These are phyloP conservation scores for Pachyramphus minor DNA, from an alignment of 2,113 vertebrate species.

Conservation along the genomic window DNA sequence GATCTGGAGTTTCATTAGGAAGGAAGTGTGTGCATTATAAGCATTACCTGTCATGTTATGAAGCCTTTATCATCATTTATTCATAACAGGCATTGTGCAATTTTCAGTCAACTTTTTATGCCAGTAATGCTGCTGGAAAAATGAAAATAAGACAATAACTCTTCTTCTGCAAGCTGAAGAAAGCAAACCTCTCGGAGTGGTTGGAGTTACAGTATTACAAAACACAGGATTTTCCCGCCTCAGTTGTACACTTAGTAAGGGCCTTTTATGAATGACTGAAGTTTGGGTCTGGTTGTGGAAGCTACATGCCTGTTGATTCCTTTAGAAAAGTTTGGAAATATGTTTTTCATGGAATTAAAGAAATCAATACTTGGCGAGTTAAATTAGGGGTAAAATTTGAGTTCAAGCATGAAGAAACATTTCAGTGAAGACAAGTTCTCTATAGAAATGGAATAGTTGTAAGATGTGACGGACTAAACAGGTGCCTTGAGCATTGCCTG, in stretches of 20 bases:
- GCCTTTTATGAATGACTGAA: background rate
- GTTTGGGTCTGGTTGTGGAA: background rate
- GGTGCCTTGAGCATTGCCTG: background rate
- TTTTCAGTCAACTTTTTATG: background rate
- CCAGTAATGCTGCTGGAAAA: background rate
- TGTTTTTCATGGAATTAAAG: background rate
- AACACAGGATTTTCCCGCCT: background rate
- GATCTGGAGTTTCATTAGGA: background rate
- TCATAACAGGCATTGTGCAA: background rate
- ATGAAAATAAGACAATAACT: background rate
- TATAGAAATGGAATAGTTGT: background rate
- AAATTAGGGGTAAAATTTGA: background rate
- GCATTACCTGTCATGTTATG: background rate
- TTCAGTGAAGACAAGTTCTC: background rate
- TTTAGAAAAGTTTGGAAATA: background rate
- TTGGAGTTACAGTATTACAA: background rate
- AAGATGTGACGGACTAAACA: background rate
- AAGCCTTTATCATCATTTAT: background rate
- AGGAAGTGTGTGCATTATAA: background rate
- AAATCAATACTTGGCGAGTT: background rate
- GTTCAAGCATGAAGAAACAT: background rate
- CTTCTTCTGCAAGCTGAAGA: background rate
- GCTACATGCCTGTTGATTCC: background rate
- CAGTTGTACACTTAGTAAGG: background rate
- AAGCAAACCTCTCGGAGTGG: background rate